Evolutionary conservation across 2,113 vertebrate species (phyloP).

Genomic region (Sceloporus tristichus): DNA sequence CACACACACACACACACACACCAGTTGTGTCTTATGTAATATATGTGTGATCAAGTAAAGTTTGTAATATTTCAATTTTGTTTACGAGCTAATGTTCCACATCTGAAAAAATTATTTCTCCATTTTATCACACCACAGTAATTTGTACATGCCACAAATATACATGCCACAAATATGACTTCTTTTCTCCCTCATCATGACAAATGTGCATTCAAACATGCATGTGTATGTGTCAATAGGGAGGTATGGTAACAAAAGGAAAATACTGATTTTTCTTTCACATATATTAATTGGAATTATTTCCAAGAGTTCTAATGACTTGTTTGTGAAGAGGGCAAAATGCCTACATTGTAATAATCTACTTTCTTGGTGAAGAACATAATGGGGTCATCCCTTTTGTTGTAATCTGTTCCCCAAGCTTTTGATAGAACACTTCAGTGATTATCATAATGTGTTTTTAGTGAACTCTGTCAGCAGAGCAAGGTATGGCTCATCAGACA

Average conservation of each 20-base stretch:
- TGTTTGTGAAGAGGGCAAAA: conserved; percentile 36
- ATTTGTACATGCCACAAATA: background rate
- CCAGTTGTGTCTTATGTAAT: background rate
- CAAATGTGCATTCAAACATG: background rate
- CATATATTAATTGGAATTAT: background rate
- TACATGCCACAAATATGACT: background rate
- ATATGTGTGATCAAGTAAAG: background rate
- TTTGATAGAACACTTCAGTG: conserved; percentile 51
- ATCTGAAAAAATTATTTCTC: background rate
- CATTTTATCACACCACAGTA: background rate
- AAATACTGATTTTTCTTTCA: background rate
- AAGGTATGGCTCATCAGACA: conserved; percentile 65
- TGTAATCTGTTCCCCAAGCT: conserved; percentile 49
- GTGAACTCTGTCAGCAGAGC: conserved; percentile 72
- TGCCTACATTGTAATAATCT: conserved; percentile 13
- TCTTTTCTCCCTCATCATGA: background rate
- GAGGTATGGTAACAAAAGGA: background rate
- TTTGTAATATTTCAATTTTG: background rate
- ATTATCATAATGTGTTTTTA: conserved; percentile 74
- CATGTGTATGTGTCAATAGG: background rate
- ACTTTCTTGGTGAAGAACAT: conserved; percentile 54
- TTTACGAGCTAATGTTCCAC: background rate
- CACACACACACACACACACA: too few relatives aligned
- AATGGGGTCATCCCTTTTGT: conserved; percentile 52
- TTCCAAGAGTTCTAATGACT: background rate